Conservation (phyloP, 2,113 vertebrate species). For the Entosphenus tridentatus region DNA sequence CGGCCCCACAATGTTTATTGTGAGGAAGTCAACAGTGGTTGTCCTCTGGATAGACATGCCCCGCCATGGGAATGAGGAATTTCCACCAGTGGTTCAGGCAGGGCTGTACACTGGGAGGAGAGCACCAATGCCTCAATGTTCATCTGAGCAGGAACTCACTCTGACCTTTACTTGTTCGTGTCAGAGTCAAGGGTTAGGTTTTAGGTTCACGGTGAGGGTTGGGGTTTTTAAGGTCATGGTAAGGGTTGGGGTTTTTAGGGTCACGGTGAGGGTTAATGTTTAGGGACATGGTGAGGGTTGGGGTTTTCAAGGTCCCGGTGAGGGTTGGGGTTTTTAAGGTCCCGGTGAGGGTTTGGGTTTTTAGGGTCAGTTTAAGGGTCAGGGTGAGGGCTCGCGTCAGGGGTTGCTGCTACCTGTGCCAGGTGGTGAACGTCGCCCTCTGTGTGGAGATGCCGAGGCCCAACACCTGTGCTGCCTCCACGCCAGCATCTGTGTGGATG, state of each 20-base stretch:
- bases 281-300: background rate
- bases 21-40: background rate
- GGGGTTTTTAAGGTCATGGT: background rate
- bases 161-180: too few species aligned
- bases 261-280: background rate
- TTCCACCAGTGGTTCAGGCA: too few species aligned
- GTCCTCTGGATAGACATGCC: too few species aligned
- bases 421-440: constrained; percentile 66
- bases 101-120: too few species aligned
- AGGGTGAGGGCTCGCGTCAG: background rate
- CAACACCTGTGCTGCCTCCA: constrained; percentile 49
- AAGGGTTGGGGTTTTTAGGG: background rate
- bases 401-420: constrained; percentile 40
- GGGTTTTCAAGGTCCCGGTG: background rate
- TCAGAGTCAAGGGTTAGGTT: too few species aligned
- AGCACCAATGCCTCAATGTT: too few species aligned
- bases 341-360: background rate
- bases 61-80: too few species aligned
- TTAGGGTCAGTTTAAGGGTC: background rate
- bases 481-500: constrained; percentile 32
- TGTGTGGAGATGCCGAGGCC: constrained; percentile 78
- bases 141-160: too few species aligned
- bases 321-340: background rate
- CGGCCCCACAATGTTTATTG: background rate
- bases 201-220: background rate